Evolutionary conservation across 1,140 invertebrate genomes (phyloP), one percentile per base, ranked within the genome.

Genomic region (Spodoptera litura): DNA sequence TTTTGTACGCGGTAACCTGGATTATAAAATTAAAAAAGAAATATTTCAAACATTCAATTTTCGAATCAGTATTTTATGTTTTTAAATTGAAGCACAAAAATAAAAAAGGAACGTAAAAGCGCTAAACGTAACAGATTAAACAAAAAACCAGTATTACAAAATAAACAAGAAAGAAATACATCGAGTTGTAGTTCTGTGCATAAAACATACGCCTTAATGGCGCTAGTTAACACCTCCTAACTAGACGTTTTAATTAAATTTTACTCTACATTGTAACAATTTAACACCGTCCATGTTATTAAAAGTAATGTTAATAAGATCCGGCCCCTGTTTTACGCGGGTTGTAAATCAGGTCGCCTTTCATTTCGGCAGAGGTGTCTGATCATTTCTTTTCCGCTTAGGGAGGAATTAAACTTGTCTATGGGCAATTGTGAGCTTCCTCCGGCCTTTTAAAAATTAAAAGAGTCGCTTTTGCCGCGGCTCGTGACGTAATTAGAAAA

Each of bases 241-340:
- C 85, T 87, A 85, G 83, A 83, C 84, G 85, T 88, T 93, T 94
- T 92, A 94, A 93, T 94, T 93, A 94, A 93, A 94, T 88, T 92
- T 91, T 85, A 87, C 83, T 89, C 87, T 86, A 89, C 91, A 90
- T 87, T 94, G 87, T 92, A 86, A 88, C 91, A 92, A 93, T 91
- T 92, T 89, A 93, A 83, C 85, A 85, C 86, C 83, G 73, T 83
- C 83, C 79, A 81, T 87, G 89, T 89, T 92, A 92, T 93, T 92
- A 94, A 94, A 94, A 93, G 91, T 93, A 91, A 94, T 94, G 91
- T 93, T 94, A 92, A 93, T 92, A 94, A 93, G 90, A 91, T 86
- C 87, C 86, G 78, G 80, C 79, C 81, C 86, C 83, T 79, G 84
- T 84, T 92, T 89, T 88, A 92, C 88, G 89, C 83, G 82, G 81